Percentiles rank a stretch among this genome's conserved stretches.
These are phyloP conservation scores for Diplosoma virens DNA, from an alignment of 23 tunicate genomes.

Conservation along the genomic window DNA sequence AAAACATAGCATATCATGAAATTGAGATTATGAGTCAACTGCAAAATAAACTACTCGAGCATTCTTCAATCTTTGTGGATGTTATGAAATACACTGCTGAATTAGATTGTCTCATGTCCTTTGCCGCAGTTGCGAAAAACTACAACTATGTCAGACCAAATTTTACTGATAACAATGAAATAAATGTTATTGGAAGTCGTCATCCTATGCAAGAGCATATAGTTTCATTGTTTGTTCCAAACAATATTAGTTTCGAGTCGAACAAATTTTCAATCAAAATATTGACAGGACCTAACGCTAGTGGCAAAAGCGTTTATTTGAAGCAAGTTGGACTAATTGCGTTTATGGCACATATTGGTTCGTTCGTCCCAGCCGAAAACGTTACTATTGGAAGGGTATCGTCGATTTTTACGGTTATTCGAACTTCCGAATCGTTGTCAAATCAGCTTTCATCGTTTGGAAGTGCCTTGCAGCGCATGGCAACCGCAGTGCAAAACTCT, in stretches of 20 bases:
- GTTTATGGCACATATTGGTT: constrained; percentile 83
- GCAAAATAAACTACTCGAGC: constrained; percentile 43
- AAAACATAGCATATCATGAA: constrained; percentile 66
- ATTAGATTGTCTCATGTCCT: constrained; percentile 74
- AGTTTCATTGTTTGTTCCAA: constrained; percentile 71
- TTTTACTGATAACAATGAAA: constrained; percentile 23
- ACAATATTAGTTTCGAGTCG: constrained; percentile 44
- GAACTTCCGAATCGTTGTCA: constrained; percentile 57
- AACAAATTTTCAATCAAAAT: constrained; percentile 45
- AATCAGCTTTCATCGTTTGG: constrained; percentile 77
- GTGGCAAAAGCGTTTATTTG: constrained; percentile 94
- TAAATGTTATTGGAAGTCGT: constrained; percentile 55
- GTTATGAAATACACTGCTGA: constrained; percentile 60
- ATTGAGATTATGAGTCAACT: constrained; percentile 47
- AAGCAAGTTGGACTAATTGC: constrained; percentile 80
- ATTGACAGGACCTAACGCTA: constrained; percentile 90
- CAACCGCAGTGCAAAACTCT: constrained; percentile 36
- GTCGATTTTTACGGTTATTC: constrained; percentile 51
- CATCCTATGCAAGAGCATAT: constrained; percentile 86
- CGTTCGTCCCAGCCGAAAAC: constrained; percentile 75
- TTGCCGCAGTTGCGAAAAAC: constrained; percentile 69
- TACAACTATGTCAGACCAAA: constrained; percentile 54
- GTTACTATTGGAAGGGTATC: constrained; percentile 52
- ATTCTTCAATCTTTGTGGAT: constrained; percentile 30
- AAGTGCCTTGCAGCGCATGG: constrained; percentile 50